phyloP scores from a whole-genome alignment of 1,140 invertebrate genomes.

The Drosophila pruinosa region DNA sequence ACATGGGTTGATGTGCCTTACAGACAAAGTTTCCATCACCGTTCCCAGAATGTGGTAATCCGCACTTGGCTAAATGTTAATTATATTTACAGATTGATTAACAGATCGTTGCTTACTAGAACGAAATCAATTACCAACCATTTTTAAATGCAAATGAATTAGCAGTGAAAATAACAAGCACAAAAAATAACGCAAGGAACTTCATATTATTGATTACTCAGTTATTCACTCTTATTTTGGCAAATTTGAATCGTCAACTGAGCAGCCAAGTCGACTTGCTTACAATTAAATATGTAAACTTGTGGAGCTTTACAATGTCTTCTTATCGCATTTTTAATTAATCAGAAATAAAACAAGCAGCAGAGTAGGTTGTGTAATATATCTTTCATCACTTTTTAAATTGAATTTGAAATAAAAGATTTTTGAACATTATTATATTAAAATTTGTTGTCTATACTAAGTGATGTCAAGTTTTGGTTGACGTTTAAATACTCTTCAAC shows the following conservation, averaged over 20 bases:
- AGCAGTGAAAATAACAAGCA: too few species aligned
- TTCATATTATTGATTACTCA: too few species aligned
- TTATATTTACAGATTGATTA: background rate
- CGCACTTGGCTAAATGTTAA: background rate
- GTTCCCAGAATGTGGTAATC: background rate
- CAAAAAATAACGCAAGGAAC: too few species aligned
- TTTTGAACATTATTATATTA: background rate
- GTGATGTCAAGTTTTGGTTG: background rate
- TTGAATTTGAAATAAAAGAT: too few species aligned
- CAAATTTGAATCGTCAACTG: too few species aligned
- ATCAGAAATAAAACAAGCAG: too few species aligned
- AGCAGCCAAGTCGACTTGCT: too few species aligned
- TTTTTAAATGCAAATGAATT: background rate
- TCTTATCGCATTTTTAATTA: too few species aligned
- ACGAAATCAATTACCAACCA: background rate
- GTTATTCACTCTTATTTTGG: background rate
- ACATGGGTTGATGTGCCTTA: constrained; percentile 83
- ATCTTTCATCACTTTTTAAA: too few species aligned
- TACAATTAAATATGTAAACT: too few species aligned
- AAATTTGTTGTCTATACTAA: background rate
- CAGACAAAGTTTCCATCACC: background rate
- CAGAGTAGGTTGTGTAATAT: too few species aligned
- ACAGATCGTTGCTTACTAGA: background rate
- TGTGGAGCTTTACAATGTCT: too few species aligned
- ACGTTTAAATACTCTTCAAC: background rate